Conservation (phyloP, 2,113 vertebrate genomes). For the Ranitomeya variabilis region DNA sequence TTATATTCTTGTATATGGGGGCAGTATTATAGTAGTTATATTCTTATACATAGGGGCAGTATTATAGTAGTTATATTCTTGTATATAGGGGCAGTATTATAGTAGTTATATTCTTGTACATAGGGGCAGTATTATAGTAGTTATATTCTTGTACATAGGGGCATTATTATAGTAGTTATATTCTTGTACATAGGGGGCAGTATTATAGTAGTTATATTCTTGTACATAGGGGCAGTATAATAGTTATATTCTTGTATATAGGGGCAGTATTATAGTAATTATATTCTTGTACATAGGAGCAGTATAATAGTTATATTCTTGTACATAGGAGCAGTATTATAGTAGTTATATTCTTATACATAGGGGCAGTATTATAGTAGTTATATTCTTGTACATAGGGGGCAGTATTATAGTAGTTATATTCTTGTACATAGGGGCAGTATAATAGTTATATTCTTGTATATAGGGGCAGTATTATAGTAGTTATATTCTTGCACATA, state of each 20-base stretch:
- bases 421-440: background rate
- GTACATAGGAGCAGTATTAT: background rate
- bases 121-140: background rate
- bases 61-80: background rate
- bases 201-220: background rate
- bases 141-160: background rate
- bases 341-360: background rate
- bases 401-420: background rate
- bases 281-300: background rate
- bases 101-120: background rate
- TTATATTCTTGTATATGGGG: background rate
- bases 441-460: background rate
- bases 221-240: background rate
- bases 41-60: background rate
- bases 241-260: background rate
- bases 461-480: background rate
- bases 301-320: background rate
- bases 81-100: background rate
- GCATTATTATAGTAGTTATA: too few relatives aligned
- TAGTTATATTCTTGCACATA: background rate
- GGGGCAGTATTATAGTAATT: background rate
- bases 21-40: slow-evolving; percentile 11
- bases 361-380: background rate
- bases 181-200: background rate
- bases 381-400: background rate